A percentile compares a stretch with the other conserved stretches of the same genome.
Conservation (phyloP, 2,797 vertebrate genomes). For the Cyprinodon diabolis region DNA sequence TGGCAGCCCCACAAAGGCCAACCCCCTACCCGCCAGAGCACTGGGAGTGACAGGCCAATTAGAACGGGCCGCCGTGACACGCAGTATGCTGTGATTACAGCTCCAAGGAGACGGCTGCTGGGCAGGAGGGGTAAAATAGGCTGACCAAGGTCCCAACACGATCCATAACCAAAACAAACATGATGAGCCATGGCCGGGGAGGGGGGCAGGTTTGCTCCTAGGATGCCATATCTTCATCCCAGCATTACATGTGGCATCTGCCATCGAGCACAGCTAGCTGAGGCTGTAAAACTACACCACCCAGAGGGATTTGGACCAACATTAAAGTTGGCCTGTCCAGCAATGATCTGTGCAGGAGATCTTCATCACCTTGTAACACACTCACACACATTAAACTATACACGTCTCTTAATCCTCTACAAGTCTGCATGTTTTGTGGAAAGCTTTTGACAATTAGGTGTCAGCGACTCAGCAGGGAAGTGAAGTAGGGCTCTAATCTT, state of each 20-base stretch:
- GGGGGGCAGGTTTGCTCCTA: conserved; percentile 54
- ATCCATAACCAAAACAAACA: conserved; percentile 60
- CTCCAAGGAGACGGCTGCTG: conserved; percentile 62
- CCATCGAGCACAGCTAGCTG: conserved; percentile 44
- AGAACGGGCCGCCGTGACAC: conserved; percentile 78
- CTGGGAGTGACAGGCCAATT: conserved; percentile 83
- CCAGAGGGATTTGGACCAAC: conserved; percentile 48
- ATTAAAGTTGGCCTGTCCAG: conserved; percentile 27
- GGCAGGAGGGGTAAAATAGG: conserved; percentile 46
- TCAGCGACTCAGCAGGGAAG: conserved; percentile 42
- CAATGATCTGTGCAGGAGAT: conserved; percentile 37
- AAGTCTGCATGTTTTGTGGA: conserved; percentile 28
- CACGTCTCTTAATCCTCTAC: conserved; percentile 22
- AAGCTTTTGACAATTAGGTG: conserved; percentile 41
- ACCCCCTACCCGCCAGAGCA: conserved; percentile 59
- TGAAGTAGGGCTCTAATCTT: conserved; percentile 55
- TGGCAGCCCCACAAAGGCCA: conserved; percentile 82
- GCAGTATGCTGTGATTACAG: conserved; percentile 79
- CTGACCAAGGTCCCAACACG: conserved; percentile 52
- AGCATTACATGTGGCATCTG: conserved; percentile 61
- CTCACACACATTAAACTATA: neutral
- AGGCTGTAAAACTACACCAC: conserved; percentile 43
- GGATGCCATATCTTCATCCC: conserved; percentile 43
- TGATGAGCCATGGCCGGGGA: conserved; percentile 35
- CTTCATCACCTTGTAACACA: conserved; percentile 44